A percentile compares a stretch with the other conserved stretches of the same genome.
These are phyloP conservation scores for Chlorodrepanis virens DNA, from an alignment of 2,113 vertebrate species.

Conservation along the genomic window DNA sequence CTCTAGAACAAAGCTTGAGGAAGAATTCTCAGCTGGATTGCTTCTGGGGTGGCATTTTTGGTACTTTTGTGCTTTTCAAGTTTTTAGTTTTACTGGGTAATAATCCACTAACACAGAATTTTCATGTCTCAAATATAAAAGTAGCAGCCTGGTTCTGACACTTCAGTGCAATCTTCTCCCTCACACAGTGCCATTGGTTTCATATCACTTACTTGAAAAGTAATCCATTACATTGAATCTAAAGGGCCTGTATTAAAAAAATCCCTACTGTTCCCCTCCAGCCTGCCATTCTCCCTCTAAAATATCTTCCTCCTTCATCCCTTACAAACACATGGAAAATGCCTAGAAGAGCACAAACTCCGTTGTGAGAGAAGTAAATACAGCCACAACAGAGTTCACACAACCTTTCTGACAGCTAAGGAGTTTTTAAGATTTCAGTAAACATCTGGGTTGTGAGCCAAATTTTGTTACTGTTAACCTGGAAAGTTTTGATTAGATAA, in stretches of 20 bases:
- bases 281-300: background rate
- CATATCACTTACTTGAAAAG: background rate
- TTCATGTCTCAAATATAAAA: background rate
- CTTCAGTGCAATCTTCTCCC: background rate
- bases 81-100: background rate
- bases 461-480: background rate
- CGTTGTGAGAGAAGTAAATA: background rate
- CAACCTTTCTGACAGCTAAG: background rate
- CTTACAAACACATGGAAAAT: background rate
- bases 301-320: background rate
- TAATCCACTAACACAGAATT: background rate
- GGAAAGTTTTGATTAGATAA: background rate
- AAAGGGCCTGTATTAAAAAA: background rate
- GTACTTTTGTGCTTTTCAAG: fast-evolving
- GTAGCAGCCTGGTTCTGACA: background rate
- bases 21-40: background rate
- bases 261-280: background rate
- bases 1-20: background rate
- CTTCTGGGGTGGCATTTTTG: background rate
- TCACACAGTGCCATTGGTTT: background rate
- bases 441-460: background rate
- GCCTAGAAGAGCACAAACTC: background rate
- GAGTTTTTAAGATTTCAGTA: background rate
- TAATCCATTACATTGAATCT: background rate
- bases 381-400: background rate